Percentiles rank a stretch among this genome's conserved stretches.
phyloP scores from a whole-genome alignment of 2,888 invertebrate genomes.

The Drosophila paramelanica region DNA sequence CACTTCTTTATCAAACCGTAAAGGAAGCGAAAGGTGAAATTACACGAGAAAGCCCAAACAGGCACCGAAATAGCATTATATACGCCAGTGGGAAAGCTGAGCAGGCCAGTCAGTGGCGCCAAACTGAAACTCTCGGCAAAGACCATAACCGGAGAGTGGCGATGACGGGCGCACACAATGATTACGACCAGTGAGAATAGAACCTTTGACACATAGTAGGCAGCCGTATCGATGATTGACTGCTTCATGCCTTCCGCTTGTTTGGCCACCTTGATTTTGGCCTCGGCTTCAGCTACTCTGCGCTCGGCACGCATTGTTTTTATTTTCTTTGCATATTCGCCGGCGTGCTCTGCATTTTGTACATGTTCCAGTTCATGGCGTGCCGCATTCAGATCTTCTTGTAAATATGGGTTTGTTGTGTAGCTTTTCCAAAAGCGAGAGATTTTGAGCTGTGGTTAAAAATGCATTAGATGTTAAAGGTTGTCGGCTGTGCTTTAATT shows the following conservation, averaged over 20 bases:
- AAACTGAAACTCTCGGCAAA: constrained; percentile 85
- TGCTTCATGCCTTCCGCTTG: constrained; percentile 61
- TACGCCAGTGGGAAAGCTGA: constrained; percentile 86
- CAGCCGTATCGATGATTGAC: constrained; percentile 70
- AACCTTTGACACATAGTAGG: constrained; percentile 83
- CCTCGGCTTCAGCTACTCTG: constrained; percentile 64
- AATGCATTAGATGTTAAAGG: not conserved
- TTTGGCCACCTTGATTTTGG: constrained; percentile 55
- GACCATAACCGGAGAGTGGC: constrained; percentile 85
- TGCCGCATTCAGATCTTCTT: constrained; percentile 59
- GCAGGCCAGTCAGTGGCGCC: constrained; percentile 85
- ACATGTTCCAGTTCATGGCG: constrained; percentile 65
- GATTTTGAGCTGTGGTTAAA: constrained; percentile 57
- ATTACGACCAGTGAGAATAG: constrained; percentile 83
- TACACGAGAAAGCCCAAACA: constrained; percentile 86
- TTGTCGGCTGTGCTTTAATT: not conserved
- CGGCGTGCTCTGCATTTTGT: constrained; percentile 57
- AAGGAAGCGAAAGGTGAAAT: constrained; percentile 83
- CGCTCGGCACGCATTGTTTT: constrained; percentile 81
- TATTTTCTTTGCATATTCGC: constrained; percentile 75
- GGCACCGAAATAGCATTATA: constrained; percentile 86
- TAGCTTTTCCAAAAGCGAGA: constrained; percentile 58
- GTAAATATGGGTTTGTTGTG: constrained; percentile 23
- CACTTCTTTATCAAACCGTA: constrained; percentile 65
- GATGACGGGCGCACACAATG: constrained; percentile 84